Base-by-base conservation (phyloP, 2,888 invertebrate genomes). In the Epiblema foenella region DNA sequence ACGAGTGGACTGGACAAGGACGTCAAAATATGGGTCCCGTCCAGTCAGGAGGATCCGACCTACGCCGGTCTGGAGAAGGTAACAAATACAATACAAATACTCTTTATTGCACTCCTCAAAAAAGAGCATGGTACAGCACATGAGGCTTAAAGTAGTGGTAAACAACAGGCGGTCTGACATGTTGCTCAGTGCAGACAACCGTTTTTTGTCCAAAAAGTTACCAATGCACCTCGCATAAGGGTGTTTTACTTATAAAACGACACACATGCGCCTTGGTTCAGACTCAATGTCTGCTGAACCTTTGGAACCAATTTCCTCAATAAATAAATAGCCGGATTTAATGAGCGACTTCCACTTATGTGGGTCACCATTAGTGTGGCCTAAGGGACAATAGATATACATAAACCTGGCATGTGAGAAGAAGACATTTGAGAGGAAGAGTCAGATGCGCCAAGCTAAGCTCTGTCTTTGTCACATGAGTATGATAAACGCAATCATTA, bases 11-110 rank as follows among this genome's bases (percentile, higher is more conserved):
- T 99, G 5, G 99, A 99, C 90, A 95, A 96, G 83, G 97, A 98
- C 84, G 96, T 99, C 17, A 99, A 99, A 93, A 96, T 99, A 69
- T 99, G 98, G 98, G 94, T 97, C 66, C 98, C 99, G 3, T 95
- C 94, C 1, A 94, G 93, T 75, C 94, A 95, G 70, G 83, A 92
- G 10, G 95, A 95, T 37, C 95, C 95, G 9, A 85, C 88, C n/a
- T 94, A 94, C 77, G 87, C 89, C 0, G 95, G 94, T 62, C 84
- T 96, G 58, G 89, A 89, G 52, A 89, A 86, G 84, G 94, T 93
- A 79, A 54, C n/a, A 46, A n/a, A n/a, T n/a, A n/a, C n/a, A n/a
- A n/a, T n/a, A n/a, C n/a, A n/a, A n/a, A n/a, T n/a, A n/a, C n/a
- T n/a, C n/a, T n/a, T n/a, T n/a, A n/a, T n/a, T n/a, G n/a, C n/a